Base-by-base conservation (phyloP, 2,797 vertebrate species). In the Mycteria americana region DNA sequence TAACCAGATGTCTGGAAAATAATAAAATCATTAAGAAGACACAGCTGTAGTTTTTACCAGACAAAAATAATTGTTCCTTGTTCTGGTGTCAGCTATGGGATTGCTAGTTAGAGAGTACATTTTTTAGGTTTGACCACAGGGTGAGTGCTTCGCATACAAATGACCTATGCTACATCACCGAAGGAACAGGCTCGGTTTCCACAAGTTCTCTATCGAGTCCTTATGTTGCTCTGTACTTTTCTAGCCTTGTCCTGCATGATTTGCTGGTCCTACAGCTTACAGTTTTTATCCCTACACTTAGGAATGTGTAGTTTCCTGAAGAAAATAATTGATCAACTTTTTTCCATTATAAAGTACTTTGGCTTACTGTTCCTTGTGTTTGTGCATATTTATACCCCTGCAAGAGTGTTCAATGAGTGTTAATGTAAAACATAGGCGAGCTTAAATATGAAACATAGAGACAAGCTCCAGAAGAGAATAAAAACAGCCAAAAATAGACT, bases 331-430 rank as follows among this genome's bases (percentile, higher is more conserved):
- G 8, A 15, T 68, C 16, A 2, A 8, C n/a, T 50, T 59, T 79
- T 87, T 83, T 70, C 45, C 27, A 7, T 57, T 82, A 50, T 56
- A 50, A 74, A 73, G 14, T 82, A n/a, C 21, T 19, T 81, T 16
- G 8, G 48, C 86, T n/a, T 92, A 53, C n/a, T 95, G 28, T 56
- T 91, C 25, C 48, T 96, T 93, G 39, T 84, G 43, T 80, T 95
- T 87, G 35, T 65, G 48, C 37, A 18, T 75, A 59, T 91, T 89
- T 22, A 18, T 88, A 57, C 8, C 27, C 30, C 10, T 80, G n/a
- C 37, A 78, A 76, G 9, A 68, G 19, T 56, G 37, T 69, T 92
- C 22, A 54, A 0, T 53, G 79, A 68, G 14, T 45, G 7, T 46
- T 69, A 67, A 56, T 56, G 17, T 51, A 88, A 64, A 89, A 35